A percentile compares a stretch with the other conserved stretches of the same genome.
phyloP scores from a whole-genome alignment of 2,888 invertebrate genomes.

The Nowickia ferox region DNA sequence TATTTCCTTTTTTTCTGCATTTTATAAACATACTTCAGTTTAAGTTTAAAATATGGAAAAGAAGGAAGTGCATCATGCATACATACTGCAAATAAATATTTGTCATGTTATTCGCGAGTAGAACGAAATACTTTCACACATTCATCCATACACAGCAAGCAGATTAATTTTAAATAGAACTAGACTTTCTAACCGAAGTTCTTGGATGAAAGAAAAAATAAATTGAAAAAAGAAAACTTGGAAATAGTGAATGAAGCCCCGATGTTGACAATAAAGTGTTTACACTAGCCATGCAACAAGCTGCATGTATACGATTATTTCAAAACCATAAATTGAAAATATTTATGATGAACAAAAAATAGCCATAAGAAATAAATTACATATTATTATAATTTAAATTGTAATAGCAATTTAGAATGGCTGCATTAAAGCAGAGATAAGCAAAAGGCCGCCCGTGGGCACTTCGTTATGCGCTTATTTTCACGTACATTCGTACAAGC shows the following conservation, averaged over 20 bases:
- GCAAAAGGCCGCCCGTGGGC: too few relatives aligned
- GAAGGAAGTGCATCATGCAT: constrained; percentile 2
- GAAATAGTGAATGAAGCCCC: neutral
- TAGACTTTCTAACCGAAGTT: constrained; percentile 49
- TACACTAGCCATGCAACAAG: neutral
- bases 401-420: too few relatives aligned
- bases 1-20: constrained; percentile 35
- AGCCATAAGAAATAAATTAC: too few relatives aligned
- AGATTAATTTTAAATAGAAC: constrained; percentile 43
- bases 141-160: constrained; percentile 4
- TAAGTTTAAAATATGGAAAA: constrained; percentile 20
- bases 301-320: neutral
- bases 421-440: too few relatives aligned
- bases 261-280: constrained; percentile 10
- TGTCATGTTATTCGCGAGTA: constrained; percentile 47
- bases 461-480: too few relatives aligned
- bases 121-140: neutral
- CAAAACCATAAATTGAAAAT: too few relatives aligned
- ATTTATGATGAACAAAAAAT: too few relatives aligned
- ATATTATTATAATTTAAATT: too few relatives aligned
- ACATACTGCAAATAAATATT: neutral
- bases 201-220: constrained; percentile 4
- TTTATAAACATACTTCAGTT: constrained; percentile 37
- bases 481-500: too few relatives aligned
- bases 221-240: constrained; percentile 7